phyloP scores from a whole-genome alignment of 1,140 invertebrate species.

The Cyclargus thomasi region DNA sequence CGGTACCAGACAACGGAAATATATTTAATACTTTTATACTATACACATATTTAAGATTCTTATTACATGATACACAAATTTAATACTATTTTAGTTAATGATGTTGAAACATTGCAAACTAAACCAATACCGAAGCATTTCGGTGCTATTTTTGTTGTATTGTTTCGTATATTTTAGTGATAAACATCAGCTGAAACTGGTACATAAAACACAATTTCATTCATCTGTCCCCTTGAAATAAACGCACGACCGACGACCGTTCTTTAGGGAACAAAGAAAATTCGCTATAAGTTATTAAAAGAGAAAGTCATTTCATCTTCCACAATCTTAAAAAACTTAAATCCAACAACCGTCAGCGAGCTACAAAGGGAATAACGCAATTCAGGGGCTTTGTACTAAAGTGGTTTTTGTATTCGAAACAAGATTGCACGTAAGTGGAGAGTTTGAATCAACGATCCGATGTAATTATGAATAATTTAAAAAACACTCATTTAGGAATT shows the following conservation, averaged over 20 bases:
- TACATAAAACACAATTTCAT: not conserved
- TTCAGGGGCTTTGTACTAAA: conserved; percentile 7
- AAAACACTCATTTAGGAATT: not conserved
- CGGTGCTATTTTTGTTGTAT: no score
- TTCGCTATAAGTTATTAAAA: conserved; percentile 9
- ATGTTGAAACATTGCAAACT: no score
- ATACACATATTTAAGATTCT: no score
- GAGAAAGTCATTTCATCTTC: conserved; percentile 10
- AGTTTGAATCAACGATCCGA: not conserved
- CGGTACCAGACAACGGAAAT: no score
- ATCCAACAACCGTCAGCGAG: conserved; percentile 8
- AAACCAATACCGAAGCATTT: no score
- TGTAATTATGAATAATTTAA: not conserved
- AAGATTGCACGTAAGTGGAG: conserved; percentile 10
- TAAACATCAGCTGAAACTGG: no score
- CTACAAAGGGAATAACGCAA: conserved; percentile 11
- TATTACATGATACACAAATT: no score
- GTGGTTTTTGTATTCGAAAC: conserved; percentile 14
- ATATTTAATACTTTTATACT: no score
- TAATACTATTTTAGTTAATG: no score
- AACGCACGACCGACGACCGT: not conserved
- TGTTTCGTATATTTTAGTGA: not conserved
- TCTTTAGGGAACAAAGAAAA: conserved; percentile 6
- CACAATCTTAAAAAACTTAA: conserved; percentile 13
- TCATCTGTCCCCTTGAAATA: not conserved